Conservation (phyloP, 2,113 vertebrate genomes). For the Stegostoma tigrinum region DNA sequence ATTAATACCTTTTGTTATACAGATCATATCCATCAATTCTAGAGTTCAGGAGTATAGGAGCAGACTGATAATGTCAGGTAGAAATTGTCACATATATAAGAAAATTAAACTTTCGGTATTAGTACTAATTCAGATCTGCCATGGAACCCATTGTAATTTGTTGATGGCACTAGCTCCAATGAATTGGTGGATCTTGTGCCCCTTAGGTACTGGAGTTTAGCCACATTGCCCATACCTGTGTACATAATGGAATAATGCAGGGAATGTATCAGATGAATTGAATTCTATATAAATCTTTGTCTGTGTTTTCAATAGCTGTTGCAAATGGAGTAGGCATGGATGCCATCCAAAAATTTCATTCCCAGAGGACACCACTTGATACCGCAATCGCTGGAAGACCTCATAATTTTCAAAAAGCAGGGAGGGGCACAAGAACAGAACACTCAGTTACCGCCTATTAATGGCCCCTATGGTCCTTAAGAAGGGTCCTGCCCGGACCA, state of each 20-base stretch:
- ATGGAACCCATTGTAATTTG: background rate
- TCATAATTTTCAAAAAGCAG: background rate
- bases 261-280: background rate
- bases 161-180: background rate
- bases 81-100: too few species aligned
- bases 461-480: background rate
- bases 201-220: background rate
- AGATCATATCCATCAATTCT: background rate
- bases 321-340: background rate
- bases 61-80: background rate
- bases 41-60: background rate
- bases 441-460: background rate
- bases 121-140: background rate
- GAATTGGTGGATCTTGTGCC: background rate
- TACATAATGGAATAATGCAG: background rate
- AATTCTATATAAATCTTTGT: background rate
- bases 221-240: background rate
- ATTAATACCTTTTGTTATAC: too few species aligned
- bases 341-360: background rate
- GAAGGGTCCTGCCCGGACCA: background rate
- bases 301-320: background rate
- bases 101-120: conserved; percentile 7
- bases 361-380: too few species aligned
- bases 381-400: background rate
- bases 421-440: background rate